A percentile compares a stretch with the other conserved stretches of the same genome.
These are phyloP conservation scores for Halictus quadricinctus DNA, from an alignment of 2,888 invertebrate species.

Conservation along the genomic window DNA sequence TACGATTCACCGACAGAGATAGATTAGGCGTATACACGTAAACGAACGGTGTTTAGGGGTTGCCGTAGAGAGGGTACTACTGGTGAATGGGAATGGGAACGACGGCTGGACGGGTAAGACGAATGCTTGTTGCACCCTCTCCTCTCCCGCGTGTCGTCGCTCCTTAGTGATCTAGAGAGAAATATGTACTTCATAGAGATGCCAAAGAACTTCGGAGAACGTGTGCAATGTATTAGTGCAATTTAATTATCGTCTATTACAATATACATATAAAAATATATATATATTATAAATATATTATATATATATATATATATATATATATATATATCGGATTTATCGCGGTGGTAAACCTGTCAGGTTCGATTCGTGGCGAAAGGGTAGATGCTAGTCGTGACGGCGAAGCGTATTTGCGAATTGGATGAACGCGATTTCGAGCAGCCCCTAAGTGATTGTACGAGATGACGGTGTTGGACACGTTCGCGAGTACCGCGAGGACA, in stretches of 20 bases:
- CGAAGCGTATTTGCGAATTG: constrained; percentile 17
- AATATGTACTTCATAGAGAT: constrained; percentile 72
- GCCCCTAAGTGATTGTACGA: not conserved
- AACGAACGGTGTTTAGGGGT: constrained; percentile 38
- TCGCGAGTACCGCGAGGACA: not conserved
- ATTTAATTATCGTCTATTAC: constrained; percentile 70
- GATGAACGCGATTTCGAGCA: constrained; percentile 19
- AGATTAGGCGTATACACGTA: constrained; percentile 24
- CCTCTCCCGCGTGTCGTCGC: constrained; percentile 15
- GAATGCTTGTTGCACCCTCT: constrained; percentile 27
- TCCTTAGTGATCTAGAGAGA: constrained; percentile 51
- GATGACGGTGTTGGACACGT: not conserved
- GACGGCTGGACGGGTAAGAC: constrained; percentile 36
- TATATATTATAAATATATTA: constrained; percentile 32
- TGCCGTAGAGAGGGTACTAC: constrained; percentile 25
- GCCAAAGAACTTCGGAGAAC: constrained; percentile 75
- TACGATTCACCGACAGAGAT: constrained; percentile 11
- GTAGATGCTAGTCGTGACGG: constrained; percentile 48
- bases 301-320: constrained; percentile 29
- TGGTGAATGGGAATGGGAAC: constrained; percentile 40
- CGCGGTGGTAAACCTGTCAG: constrained; percentile 41
- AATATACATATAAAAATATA: constrained; percentile 38
- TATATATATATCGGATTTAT: constrained; percentile 38
- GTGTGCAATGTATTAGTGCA: constrained; percentile 78
- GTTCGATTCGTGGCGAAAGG: constrained; percentile 39